Base-by-base conservation (phyloP, 2,797 vertebrate species). In the Columba guinea region DNA sequence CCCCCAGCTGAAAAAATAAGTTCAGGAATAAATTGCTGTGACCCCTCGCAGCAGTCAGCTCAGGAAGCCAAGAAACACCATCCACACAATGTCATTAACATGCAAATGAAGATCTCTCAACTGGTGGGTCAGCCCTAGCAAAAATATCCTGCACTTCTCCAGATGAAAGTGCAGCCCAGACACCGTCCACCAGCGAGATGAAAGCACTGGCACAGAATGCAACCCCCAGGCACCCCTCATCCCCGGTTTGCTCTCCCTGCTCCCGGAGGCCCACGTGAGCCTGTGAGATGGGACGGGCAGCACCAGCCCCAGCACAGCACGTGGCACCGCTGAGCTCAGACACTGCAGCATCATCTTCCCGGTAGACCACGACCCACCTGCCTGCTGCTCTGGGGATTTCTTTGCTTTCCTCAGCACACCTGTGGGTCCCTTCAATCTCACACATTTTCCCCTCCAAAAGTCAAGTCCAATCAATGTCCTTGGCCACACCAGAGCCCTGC, bases 321-420 rank as follows among this genome's bases (percentile, higher is more conserved):
- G 1, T n/a, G 56, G 30, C 84, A 52, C 4, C 14, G 0, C 64
- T 7, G 53, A 71, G 70, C 78, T 60, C 8, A 2, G 44, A 30
- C 0, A 0, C 41, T 4, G 0, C 59, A 70, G 53, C 35, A 16
- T 1, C 3, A 0, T 11, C 32, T 27, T 28, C 4, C 1, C 10
- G 13, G 77, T 48, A 80, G 55, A 23, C 10, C 52, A 16, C 0
- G 0, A 17, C 30, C 60, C 19, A 1, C 53, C 68, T 21, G 62
- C 64, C 67, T 17, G 21, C 30, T 1, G 4, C 34, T 30, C 59
- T 7, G 24, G 44, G 73, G 9, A 44, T 52, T 21, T 15, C 24
- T 60, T 37, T 13, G 13, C 53, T 63, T 52, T 64, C 39, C 65
- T 44, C 2, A 5, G 62, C n/a, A 64, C 7, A 64, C 7, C 11